Conservation (phyloP, 1,140 invertebrate species). For the Zaprionus inermis region DNA sequence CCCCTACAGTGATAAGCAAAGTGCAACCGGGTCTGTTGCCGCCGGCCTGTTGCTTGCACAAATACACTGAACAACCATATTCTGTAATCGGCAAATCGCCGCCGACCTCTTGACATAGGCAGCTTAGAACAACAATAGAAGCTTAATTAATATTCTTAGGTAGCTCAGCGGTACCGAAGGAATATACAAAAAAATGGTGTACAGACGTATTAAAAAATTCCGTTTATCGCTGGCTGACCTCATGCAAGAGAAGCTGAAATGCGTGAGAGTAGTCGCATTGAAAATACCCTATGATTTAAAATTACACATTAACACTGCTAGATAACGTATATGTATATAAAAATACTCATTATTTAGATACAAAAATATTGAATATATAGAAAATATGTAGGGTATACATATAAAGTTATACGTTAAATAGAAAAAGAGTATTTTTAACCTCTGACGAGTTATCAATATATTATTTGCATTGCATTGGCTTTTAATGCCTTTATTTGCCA, state of each 20-base stretch:
- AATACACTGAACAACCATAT: not conserved
- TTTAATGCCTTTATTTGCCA: constrained; percentile 20
- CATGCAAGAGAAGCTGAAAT: constrained; percentile 15
- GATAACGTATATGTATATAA: not conserved
- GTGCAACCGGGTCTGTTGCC: not conserved
- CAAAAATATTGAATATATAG: not conserved
- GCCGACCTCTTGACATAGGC: not conserved
- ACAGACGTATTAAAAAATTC: constrained; percentile 25
- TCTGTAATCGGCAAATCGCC: not conserved
- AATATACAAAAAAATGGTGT: constrained; percentile 7
- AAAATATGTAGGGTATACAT: no score
- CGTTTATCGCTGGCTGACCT: constrained; percentile 31
- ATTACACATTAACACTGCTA: not conserved
- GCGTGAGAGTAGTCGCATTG: not conserved
- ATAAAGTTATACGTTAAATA: no score
- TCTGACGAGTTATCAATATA: constrained; percentile 20
- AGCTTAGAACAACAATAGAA: not conserved
- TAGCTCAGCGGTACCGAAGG: not conserved
- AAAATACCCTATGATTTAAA: constrained; percentile 19
- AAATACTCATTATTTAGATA: not conserved
- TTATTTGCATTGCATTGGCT: constrained; percentile 9
- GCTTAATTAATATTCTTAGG: not conserved
- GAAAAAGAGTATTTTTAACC: not conserved
- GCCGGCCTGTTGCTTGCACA: not conserved
- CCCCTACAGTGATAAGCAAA: constrained; percentile 20